Base-by-base conservation (phyloP, 2,888 invertebrate genomes). In the Acrobasis consociella region DNA sequence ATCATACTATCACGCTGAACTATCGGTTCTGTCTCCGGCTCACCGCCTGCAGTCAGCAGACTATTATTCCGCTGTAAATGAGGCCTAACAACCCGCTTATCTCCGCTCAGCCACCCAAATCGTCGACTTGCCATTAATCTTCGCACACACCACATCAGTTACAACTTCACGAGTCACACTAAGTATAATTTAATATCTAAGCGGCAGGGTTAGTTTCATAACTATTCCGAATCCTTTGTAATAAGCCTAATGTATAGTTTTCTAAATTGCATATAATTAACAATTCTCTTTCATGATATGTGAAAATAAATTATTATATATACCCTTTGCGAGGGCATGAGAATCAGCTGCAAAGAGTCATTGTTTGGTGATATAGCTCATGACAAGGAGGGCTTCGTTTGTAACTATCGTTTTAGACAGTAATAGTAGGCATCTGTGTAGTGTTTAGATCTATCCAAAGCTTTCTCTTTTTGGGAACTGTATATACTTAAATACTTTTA, bases 51-150 rank as follows among this genome's bases (percentile, higher is more conserved):
- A 42, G 10, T 42, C 16, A 11, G 17, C 17, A 38, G 56, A 56
- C 60, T 59, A 60, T 60, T 60, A 51, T 38, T 51, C 50, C 15
- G 50, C 38, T 50, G 38, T 60, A 60, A 60, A 50, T 60, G 50
- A 50, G 60, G 60, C 60, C 51, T 49, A 49, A 49, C 58, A 59
- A 50, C 17, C 66, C 63, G 58, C 67, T 67, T 67, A 67, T 67
- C 67, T 65, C 64, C 5, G n/a, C 39, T 46, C 58, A 17, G 58
- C 66, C 62, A 58, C 13, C 64, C 31, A 17, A 46, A 17, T 58
- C 60, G 42, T 53, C 55, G 46, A 42, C 56, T 56, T 13, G 39
- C 13, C 65, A 67, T 67, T 65, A 65, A 67, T 67, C 64, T 61
- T 62, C 22, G 56, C 56, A 51, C 60, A 58, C 53, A 53, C 31